Conservation (phyloP, 2,888 invertebrate genomes). For the Phyto melanocephala region DNA sequence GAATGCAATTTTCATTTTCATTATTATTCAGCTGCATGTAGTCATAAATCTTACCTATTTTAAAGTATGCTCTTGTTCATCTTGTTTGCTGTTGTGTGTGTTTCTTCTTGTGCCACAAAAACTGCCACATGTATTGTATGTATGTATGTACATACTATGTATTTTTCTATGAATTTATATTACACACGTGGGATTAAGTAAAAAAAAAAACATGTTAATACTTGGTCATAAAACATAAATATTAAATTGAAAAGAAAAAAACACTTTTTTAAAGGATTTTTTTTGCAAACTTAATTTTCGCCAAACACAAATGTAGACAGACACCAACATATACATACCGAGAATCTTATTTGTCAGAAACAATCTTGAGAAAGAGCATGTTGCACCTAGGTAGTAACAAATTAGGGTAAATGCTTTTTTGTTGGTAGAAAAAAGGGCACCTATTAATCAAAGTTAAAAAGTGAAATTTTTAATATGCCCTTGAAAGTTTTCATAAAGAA, state of each 20-base stretch:
- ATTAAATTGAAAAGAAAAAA: not conserved
- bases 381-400: not conserved
- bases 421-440: too few species aligned
- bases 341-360: not conserved
- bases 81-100: not conserved
- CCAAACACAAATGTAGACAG: not conserved
- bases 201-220: conserved; percentile 31
- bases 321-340: not conserved
- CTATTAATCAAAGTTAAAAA: too few species aligned
- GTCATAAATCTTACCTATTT: conserved; percentile 8
- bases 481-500: too few species aligned
- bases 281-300: not conserved
- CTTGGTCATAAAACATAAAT: conserved; percentile 38
- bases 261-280: not conserved
- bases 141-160: not conserved
- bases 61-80: not conserved
- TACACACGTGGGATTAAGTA: conserved; percentile 27
- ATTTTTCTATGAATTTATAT: not conserved
- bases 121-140: not conserved
- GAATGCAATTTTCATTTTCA: conserved; percentile 16
- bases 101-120: not conserved
- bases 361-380: not conserved
- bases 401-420: conserved; percentile 7
- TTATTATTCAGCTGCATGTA: conserved; percentile 42
- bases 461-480: too few species aligned